Base-by-base conservation (phyloP, 2,797 vertebrate genomes). In the Enteromius argenteus region DNA sequence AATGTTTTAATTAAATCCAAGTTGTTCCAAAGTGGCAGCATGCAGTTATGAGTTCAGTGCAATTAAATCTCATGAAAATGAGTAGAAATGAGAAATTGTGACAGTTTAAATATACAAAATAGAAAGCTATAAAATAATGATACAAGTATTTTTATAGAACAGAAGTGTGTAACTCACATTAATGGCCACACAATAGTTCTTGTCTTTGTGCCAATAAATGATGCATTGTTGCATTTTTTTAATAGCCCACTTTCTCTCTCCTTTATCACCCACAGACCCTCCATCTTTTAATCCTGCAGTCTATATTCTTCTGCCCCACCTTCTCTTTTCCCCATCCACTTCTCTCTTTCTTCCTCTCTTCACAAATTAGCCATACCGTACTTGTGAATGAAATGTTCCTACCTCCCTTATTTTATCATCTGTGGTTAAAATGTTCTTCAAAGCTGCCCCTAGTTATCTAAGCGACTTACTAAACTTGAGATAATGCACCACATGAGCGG, bases 351-450 rank as follows among this genome's bases (percentile, higher is more conserved):
- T 51, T 30, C 32, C 5, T 27, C 35, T 7, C 27, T 39, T n/a
- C n/a, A 68, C 46, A 53, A 71, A 35, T 69, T 39, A 21, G 13
- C 64, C 6, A 60, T 30, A 19, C 51, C 15, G 39, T 86, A 83
- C 58, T 81, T 81, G 49, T 84, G 69, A 83, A 84, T 75, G 23
- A 73, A 79, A 32, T 68, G 51, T 84, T 90, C 74, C 80, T 83
- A 67, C 71, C 62, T 72, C 83, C 86, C 84, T 17, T 89, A 86
- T 89, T 87, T 74, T 84, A 77, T 80, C 75, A 86, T 67, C 39
- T 83, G 79, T 81, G 44, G 17, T 84, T 44, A 66, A 80, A 88
- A 78, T 35, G 21, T 81, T 77, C 64, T 83, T 81, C 39, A 87
- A 62, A 68, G 42, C 15, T 80, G 67, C 32, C 81, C 81, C 73